phyloP scores from a whole-genome alignment of 2,888 invertebrate species.

The Resseliella maxima region DNA sequence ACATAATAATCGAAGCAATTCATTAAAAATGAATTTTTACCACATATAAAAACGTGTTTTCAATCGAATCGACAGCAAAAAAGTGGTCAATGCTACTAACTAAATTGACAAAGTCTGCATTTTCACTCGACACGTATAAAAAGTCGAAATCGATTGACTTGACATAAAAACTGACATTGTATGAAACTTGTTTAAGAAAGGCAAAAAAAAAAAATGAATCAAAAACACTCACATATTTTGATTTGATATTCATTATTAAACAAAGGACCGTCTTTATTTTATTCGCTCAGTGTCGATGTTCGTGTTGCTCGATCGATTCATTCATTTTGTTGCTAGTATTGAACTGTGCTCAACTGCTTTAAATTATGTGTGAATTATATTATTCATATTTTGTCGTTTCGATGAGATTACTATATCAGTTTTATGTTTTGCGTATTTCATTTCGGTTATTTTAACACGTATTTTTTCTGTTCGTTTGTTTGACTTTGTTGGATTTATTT shows the following conservation, averaged over 20 bases:
- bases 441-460: background rate
- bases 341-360: background rate
- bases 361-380: background rate
- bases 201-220: background rate
- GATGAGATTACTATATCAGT: background rate
- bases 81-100: background rate
- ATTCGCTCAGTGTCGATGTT: background rate
- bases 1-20: background rate
- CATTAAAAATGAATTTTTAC: background rate
- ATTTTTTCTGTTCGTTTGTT: background rate
- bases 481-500: background rate
- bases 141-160: conserved; percentile 19
- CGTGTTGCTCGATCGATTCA: conserved; percentile 11
- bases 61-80: background rate
- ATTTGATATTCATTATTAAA: conserved; percentile 14
- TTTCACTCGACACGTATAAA: background rate
- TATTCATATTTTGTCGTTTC: background rate
- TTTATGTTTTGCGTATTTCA: background rate
- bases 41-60: background rate
- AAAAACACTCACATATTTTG: background rate
- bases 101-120: conserved; percentile 30
- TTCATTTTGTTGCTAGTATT: background rate
- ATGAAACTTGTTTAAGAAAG: conserved; percentile 42
- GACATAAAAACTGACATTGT: conserved; percentile 42
- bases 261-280: background rate